Evolutionary conservation across 2,797 vertebrate species (phyloP).

Genomic region (Uromys caudimaculatus): DNA sequence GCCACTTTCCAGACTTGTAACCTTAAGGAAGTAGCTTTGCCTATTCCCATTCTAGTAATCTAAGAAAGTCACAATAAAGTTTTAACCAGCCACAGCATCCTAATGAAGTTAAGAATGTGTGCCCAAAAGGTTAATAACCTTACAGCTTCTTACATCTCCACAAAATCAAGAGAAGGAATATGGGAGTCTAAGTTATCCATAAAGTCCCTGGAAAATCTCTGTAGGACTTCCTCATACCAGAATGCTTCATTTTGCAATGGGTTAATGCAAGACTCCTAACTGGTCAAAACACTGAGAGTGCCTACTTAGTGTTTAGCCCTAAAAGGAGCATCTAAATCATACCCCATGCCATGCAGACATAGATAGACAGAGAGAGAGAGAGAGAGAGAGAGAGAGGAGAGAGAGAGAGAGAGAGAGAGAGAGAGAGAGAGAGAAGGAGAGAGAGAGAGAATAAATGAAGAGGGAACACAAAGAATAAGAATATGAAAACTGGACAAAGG

Average conservation of each 20-base stretch:
- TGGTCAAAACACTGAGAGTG: neutral
- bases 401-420: too few species aligned
- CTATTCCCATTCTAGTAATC: neutral
- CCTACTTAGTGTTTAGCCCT: neutral
- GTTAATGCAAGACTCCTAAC: neutral
- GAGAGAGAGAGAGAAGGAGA: too few species aligned
- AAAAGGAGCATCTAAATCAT: neutral
- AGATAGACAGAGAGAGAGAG: neutral
- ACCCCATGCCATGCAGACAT: neutral
- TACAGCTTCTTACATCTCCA: neutral
- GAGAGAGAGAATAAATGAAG: too few species aligned
- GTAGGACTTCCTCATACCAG: neutral
- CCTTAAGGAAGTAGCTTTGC: conserved; percentile 21
- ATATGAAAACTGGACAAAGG: neutral
- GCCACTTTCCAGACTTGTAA: neutral
- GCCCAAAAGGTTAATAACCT: neutral
- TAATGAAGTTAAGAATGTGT: neutral
- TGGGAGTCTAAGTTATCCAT: neutral
- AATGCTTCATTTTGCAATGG: neutral
- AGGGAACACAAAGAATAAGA: neutral
- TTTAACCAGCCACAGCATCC: neutral
- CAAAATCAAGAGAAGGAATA: conserved; percentile 2
- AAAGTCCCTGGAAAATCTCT: neutral
- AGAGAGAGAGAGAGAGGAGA: too few species aligned
- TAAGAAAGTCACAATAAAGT: conserved; percentile 29